Conservation (phyloP, 1,140 invertebrate genomes). For the Drosophila neocordata region DNA sequence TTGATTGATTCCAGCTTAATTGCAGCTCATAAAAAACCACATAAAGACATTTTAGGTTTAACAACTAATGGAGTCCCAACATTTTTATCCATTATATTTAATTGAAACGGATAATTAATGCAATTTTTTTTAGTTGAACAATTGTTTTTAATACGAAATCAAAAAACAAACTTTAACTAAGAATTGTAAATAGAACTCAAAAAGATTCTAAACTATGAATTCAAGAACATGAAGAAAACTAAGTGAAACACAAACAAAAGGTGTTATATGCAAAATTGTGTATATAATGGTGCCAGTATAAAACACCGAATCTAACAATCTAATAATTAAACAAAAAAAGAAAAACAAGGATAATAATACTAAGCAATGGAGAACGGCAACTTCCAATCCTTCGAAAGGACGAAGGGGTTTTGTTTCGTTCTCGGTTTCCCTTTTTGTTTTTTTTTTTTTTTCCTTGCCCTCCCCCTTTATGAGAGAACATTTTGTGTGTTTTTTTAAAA, state of each 20-base stretch:
- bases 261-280: conserved; percentile 8
- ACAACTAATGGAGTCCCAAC: not conserved
- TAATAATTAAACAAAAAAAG: not conserved
- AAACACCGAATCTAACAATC: conserved; percentile 5
- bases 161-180: not conserved
- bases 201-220: not conserved
- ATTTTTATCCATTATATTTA: not conserved
- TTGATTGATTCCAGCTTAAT: not conserved
- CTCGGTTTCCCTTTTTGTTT: conserved; percentile 13
- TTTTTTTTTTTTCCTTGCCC: conserved; percentile 25
- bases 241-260: not conserved
- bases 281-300: conserved; percentile 6
- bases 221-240: not conserved
- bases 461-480: conserved; percentile 19
- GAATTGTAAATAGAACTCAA: not conserved
- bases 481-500: conserved; percentile 33
- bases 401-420: conserved; percentile 35
- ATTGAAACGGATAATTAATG: not conserved
- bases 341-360: conserved; percentile 6
- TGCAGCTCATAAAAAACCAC: not conserved
- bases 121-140: not conserved
- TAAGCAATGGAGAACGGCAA: conserved; percentile 6
- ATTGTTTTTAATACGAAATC: not conserved
- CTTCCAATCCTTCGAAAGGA: conserved; percentile 3
- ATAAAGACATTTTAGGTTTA: not conserved